Evolutionary conservation across 2,113 vertebrate species (phyloP), one percentile per base, ranked within the genome.

Genomic region (Argyrosomus japonicus): DNA sequence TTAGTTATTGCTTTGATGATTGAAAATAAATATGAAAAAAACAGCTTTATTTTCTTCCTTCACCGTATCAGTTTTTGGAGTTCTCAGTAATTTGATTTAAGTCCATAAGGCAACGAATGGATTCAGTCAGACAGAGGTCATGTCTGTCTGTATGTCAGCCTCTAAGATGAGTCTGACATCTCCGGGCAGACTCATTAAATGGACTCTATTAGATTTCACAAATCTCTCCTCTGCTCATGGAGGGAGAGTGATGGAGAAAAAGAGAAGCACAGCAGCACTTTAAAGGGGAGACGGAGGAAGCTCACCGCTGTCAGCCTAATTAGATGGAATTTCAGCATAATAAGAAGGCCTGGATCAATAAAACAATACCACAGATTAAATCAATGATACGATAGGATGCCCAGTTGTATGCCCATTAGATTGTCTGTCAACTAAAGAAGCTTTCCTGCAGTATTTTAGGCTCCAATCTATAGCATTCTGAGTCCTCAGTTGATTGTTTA

Each of bases 151-250:
- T 71, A 57, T 80, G 79, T 73, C 60, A 77, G 71, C 45, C 83
- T 77, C 50, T 72, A 54, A 68, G 80, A 92, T 25, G 69, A 92
- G 82, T 83, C 70, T 77, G 77, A 88, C 81, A 85, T 91, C 81
- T 85, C 56, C 0, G 74, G 84, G 80, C 88, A 90, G 80, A 88
- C 84, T 91, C 89, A 93, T 94, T 93, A 92, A 85, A 85, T 53
- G 21, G 51, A 68, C 89, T 93, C 85, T 83, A 93, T 91, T 93
- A 88, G 87, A 94, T 92, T 91, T 85, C 80, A 89, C 71, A 82
- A 80, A 90, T 89, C 82, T 89, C 83, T 85, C 68, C 73, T 77
- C 75, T 64, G 29, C 75, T 88, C 77, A 73, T 75, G 57, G 67
- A 76, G 45, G 19, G 58, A 73, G 67, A 77, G 48, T 8, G 32